Evolutionary conservation across 2,797 vertebrate genomes (phyloP).

Genomic region (Amazona ochrocephala): DNA sequence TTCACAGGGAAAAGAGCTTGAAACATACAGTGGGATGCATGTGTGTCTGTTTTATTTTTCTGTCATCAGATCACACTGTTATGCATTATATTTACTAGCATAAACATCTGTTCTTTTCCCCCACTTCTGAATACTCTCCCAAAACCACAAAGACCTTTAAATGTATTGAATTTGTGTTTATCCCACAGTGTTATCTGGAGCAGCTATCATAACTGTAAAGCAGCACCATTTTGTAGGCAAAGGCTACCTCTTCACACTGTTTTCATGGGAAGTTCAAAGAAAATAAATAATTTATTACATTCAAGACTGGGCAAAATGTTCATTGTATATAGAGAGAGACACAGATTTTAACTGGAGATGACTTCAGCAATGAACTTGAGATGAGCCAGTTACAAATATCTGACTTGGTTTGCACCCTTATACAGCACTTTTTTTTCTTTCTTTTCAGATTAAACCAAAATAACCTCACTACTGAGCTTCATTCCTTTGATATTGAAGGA

Average conservation of each 20-base stretch:
- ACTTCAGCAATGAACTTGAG: slow-evolving; percentile 55
- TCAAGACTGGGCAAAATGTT: slow-evolving; percentile 37
- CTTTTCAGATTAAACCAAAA: not conserved
- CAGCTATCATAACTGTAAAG: not conserved
- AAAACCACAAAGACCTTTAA: not conserved
- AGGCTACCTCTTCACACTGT: slow-evolving; percentile 20
- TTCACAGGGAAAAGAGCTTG: not conserved
- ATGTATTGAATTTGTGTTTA: not conserved
- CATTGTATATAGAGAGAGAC: slow-evolving; percentile 59
- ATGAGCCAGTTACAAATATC: slow-evolving; percentile 48
- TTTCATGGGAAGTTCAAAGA: slow-evolving; percentile 39
- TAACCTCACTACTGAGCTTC: fast-evolving
- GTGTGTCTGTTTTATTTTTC: not conserved
- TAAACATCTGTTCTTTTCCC: not conserved
- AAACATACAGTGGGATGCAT: not conserved
- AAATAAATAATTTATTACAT: slow-evolving; percentile 36
- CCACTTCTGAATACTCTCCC: not conserved
- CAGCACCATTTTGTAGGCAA: not conserved
- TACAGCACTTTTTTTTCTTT: not conserved
- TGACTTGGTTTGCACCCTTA: not conserved
- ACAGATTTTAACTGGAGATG: slow-evolving; percentile 36
- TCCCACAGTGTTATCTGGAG: not conserved
- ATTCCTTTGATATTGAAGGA: not conserved
- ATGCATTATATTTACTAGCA: not conserved
- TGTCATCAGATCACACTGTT: not conserved